Conservation (phyloP, 2,113 vertebrate species). For the Corydoras maculifer region DNA sequence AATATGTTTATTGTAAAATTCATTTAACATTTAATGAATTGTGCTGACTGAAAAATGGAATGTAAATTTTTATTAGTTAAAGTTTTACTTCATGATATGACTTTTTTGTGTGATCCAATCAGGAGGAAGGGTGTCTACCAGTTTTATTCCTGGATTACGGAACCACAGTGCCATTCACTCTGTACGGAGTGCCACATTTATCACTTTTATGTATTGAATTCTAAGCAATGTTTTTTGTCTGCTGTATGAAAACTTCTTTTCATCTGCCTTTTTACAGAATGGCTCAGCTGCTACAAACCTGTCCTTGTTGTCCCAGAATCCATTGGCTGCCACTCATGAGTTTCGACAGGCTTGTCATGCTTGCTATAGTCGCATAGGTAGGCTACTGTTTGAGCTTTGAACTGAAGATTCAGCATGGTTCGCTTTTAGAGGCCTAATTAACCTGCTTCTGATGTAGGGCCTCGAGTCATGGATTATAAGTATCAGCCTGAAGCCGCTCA, state of each 20-base stretch:
- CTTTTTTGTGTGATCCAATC: background rate
- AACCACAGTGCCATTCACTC: slow-evolving; percentile 56
- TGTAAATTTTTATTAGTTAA: background rate
- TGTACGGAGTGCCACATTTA: slow-evolving; percentile 47
- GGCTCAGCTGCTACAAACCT: slow-evolving; percentile 72
- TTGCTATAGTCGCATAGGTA: slow-evolving; percentile 96
- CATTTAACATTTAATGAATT: background rate
- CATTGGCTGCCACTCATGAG: slow-evolving; percentile 84
- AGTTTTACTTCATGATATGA: background rate
- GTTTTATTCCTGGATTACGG: slow-evolving; percentile 68
- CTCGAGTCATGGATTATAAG: slow-evolving; percentile 86
- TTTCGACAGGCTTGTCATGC: slow-evolving; percentile 94
- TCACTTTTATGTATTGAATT: background rate
- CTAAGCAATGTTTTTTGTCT: too few species aligned
- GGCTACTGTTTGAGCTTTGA: background rate
- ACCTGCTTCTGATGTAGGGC: slow-evolving; percentile 61
- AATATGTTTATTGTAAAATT: background rate
- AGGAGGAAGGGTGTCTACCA: slow-evolving; percentile 69
- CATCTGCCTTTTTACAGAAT: slow-evolving; percentile 55
- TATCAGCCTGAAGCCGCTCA: slow-evolving; percentile 91
- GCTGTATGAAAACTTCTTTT: background rate
- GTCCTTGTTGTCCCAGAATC: slow-evolving; percentile 87
- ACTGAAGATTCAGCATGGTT: too few species aligned
- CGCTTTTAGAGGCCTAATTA: background rate
- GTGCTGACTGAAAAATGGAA: background rate